Conservation (phyloP, 2,888 invertebrate genomes). For the Rotaria macrura region DNA sequence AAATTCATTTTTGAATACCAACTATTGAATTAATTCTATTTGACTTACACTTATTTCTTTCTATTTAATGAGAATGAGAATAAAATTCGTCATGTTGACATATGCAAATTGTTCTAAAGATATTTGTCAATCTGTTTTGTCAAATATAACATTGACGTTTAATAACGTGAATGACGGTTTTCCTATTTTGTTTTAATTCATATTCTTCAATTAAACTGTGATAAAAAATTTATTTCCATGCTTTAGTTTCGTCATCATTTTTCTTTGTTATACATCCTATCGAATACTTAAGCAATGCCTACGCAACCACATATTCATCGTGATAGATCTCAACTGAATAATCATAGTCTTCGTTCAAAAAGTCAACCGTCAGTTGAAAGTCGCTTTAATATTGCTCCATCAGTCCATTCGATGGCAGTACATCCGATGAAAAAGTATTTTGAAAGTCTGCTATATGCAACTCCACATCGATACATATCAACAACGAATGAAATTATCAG, state of each 20-base stretch:
- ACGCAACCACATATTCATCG: not conserved
- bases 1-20: too few species aligned
- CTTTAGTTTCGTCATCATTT: not conserved
- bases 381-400: not conserved
- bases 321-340: not conserved
- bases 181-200: not conserved
- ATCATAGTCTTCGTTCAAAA: not conserved
- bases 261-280: not conserved
- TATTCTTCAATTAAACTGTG: not conserved
- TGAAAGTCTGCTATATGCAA: not conserved
- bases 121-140: too few species aligned
- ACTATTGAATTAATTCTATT: too few species aligned
- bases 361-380: not conserved
- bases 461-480: not conserved
- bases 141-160: too few species aligned
- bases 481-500: not conserved
- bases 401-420: not conserved
- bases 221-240: not conserved
- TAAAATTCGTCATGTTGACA: too few species aligned
- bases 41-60: too few species aligned
- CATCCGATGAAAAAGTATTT: not conserved
- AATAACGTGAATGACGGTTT: too few species aligned
- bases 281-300: not conserved
- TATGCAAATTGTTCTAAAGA: too few species aligned
- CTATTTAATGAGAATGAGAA: too few species aligned